phyloP scores from a whole-genome alignment of 2,797 vertebrate species.

The Helarctos malayanus region DNA sequence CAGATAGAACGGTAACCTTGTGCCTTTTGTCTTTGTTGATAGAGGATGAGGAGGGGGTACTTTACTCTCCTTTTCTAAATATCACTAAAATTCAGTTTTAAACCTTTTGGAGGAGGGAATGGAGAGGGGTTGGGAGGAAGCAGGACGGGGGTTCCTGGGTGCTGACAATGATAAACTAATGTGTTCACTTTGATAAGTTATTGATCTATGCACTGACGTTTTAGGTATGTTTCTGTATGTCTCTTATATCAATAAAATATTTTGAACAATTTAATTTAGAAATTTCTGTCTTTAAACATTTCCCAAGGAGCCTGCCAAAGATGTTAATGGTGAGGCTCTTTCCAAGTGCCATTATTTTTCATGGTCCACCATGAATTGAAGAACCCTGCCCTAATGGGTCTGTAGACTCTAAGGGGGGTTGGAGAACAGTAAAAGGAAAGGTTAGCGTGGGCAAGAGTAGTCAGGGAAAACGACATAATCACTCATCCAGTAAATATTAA shows the following conservation, averaged over 20 bases:
- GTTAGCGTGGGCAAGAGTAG: not conserved
- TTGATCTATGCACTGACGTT: not conserved
- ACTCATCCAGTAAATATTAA: slow-evolving; percentile 32
- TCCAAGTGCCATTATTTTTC: slow-evolving; percentile 26
- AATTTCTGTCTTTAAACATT: slow-evolving; percentile 48
- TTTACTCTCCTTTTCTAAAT: slow-evolving; percentile 35
- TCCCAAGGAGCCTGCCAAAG: not conserved
- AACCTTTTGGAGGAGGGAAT: slow-evolving; percentile 16
- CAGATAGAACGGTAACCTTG: not conserved
- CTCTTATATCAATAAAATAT: slow-evolving; percentile 18
- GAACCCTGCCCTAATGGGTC: not conserved
- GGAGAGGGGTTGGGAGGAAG: not conserved
- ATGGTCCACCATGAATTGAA: not conserved
- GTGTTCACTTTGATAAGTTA: slow-evolving; percentile 46
- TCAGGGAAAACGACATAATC: not conserved
- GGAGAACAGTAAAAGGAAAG: slow-evolving; percentile 9
- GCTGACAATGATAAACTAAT: not conserved
- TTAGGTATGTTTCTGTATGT: slow-evolving; percentile 17
- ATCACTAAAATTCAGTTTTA: slow-evolving; percentile 31
- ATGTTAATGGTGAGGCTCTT: slow-evolving; percentile 36
- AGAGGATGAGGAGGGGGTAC: not conserved
- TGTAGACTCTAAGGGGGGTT: not conserved
- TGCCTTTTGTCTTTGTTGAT: not conserved
- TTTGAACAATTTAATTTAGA: slow-evolving; percentile 45
- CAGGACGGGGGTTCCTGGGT: not conserved